Evolutionary conservation across 2,888 invertebrate species (phyloP).

Genomic region (Lampropteryx suffumata): DNA sequence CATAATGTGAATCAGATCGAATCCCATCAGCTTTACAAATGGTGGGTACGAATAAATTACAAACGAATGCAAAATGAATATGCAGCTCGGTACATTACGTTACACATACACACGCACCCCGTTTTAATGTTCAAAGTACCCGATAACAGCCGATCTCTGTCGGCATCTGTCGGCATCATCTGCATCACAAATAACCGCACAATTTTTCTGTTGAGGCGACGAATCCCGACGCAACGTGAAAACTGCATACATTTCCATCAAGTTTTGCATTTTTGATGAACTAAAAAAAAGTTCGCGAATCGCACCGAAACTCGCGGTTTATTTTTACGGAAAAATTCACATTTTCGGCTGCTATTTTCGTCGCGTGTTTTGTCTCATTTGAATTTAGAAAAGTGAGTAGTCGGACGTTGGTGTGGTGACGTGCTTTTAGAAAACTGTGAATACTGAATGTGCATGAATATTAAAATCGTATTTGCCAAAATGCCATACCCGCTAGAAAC

Average conservation of each 20-base stretch:
- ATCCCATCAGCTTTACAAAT: too few relatives aligned
- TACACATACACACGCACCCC: not conserved
- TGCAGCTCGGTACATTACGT: too few relatives aligned
- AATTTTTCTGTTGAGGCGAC: slow-evolving; percentile 56
- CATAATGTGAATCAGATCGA: too few relatives aligned
- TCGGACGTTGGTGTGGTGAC: not conserved
- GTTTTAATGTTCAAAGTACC: slow-evolving; percentile 13
- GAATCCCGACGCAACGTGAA: slow-evolving; percentile 38
- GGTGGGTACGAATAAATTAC: too few relatives aligned
- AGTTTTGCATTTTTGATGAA: slow-evolving; percentile 78
- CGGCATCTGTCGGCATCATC: slow-evolving; percentile 37
- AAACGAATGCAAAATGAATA: too few relatives aligned
- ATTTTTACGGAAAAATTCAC: slow-evolving; percentile 34
- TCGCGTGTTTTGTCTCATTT: slow-evolving; percentile 34
- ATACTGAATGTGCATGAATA: slow-evolving; percentile 18
- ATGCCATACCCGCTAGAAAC: not conserved
- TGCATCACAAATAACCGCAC: slow-evolving; percentile 59
- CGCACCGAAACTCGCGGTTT: slow-evolving; percentile 43
- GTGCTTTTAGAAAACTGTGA: slow-evolving; percentile 67
- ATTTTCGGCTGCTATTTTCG: slow-evolving; percentile 34
- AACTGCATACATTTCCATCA: slow-evolving; percentile 73
- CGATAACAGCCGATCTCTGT: slow-evolving; percentile 31
- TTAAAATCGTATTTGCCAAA: slow-evolving; percentile 41
- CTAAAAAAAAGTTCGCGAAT: slow-evolving; percentile 49
- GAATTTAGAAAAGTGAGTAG: slow-evolving; percentile 31